Evolutionary conservation across 2,888 invertebrate species (phyloP), one percentile per base, ranked within the genome.

Genomic region (Danaus chrysippus): DNA sequence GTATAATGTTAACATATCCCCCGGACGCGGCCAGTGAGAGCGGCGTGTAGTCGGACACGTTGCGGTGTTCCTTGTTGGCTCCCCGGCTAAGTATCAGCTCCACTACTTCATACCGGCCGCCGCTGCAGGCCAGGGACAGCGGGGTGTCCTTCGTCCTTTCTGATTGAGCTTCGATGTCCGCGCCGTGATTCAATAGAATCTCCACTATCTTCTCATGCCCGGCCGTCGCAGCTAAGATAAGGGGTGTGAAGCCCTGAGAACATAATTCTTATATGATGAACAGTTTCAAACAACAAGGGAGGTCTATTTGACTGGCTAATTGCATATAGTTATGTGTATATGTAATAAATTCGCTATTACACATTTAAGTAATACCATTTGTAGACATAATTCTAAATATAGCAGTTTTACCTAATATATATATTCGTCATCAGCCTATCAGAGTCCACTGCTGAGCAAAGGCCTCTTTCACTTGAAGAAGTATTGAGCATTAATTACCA

Each of bases 141-240:
- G 99, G 98, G 13, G 99, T 99, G 87, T 99, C 99, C 92, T 99
- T 99, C 70, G 99, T 99, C 76, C 99, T 93, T 86, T 99, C 99
- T 0, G 98, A 98, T 91, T 99, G 99, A 43, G 99, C 99, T 84
- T 99, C 99, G 73, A 99, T 95, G 81, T 99, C 98, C n/a, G 99
- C 99, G 69, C 96, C 96, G 85, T 97, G 95, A 84, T 97, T 97
- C 61, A 99, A 90, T 8, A 99, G 93, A 73, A 97, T 96, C 76
- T 99, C 98, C 10, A 99, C 99, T 23, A 98, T 94, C 78, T 92
- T 90, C 78, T 90, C 90, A 80, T 90, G 90, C 17, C 99, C 99
- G 17, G 98, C 99, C 12, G 99, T 99, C 34, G 99, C 98, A 54
- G 99, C 98, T 71, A 99, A 92, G 77, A 99, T 99, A 52, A 99